A percentile compares a stretch with the other conserved stretches of the same genome.
Evolutionary conservation across 2,113 vertebrate species (phyloP).

Genomic region (Stictonetta naevosa): DNA sequence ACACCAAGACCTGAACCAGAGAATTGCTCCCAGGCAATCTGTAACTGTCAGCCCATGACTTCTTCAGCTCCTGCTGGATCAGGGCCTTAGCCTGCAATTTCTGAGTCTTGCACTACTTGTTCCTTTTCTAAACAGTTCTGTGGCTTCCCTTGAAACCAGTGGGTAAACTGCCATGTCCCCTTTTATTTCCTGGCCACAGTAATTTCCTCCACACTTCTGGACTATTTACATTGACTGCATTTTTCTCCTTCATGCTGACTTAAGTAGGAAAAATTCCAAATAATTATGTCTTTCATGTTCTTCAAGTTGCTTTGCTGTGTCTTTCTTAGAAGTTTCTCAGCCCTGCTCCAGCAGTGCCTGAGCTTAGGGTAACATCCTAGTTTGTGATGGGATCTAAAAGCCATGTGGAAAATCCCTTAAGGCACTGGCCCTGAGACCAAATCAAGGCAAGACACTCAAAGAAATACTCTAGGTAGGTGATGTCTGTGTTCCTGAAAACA

Average conservation of each 20-base stretch:
- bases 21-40: not conserved
- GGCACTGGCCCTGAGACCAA: not conserved
- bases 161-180: conserved; percentile 13
- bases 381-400: not conserved
- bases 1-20: not conserved
- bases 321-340: not conserved
- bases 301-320: not conserved
- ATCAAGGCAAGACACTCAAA: not conserved
- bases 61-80: not conserved
- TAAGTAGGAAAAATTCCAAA: not conserved
- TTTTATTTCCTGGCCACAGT: not conserved
- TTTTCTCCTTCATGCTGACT: not conserved
- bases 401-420: fast-evolving
- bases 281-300: not conserved
- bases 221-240: not conserved
- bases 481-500: not conserved
- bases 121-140: not conserved
- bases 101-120: not conserved
- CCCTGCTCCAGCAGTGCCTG: not conserved
- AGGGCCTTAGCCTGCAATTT: not conserved
- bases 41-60: not conserved
- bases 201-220: conserved; percentile 13
- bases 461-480: not conserved
- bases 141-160: not conserved
- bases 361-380: not conserved